Evolutionary conservation across 2,888 invertebrate genomes (phyloP).

Genomic region (Uropetala carovei): DNA sequence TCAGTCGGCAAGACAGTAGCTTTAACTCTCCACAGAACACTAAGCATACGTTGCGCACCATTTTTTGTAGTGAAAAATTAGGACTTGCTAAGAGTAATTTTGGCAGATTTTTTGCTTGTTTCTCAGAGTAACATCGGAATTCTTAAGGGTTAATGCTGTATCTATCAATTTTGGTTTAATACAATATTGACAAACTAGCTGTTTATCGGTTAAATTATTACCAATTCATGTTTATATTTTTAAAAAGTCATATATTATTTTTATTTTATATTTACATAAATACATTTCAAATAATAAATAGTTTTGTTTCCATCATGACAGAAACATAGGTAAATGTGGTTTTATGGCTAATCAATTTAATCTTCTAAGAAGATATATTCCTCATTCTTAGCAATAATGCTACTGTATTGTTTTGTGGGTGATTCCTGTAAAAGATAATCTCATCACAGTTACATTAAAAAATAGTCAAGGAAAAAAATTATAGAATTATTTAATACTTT

Average conservation of each 20-base stretch:
- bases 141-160: too few species aligned
- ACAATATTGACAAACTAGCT: too few species aligned
- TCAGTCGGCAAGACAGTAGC: too few species aligned
- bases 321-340: neutral
- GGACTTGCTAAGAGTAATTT: too few species aligned
- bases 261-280: constrained; percentile 13
- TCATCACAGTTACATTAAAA: neutral
- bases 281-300: constrained; percentile 22
- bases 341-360: neutral
- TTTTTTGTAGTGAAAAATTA: too few species aligned
- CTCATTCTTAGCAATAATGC: neutral
- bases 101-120: too few species aligned
- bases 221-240: neutral
- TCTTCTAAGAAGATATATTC: neutral
- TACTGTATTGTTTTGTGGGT: neutral
- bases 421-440: neutral
- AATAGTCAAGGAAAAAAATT: neutral
- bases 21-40: too few species aligned
- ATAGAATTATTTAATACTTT: neutral
- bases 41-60: too few species aligned
- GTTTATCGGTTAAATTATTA: too few species aligned
- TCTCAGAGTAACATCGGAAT: too few species aligned
- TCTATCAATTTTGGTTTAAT: too few species aligned
- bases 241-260: neutral
- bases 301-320: neutral